Evolutionary conservation across 2,113 vertebrate genomes (phyloP).

Genomic region (Cyprinodon tularosa): DNA sequence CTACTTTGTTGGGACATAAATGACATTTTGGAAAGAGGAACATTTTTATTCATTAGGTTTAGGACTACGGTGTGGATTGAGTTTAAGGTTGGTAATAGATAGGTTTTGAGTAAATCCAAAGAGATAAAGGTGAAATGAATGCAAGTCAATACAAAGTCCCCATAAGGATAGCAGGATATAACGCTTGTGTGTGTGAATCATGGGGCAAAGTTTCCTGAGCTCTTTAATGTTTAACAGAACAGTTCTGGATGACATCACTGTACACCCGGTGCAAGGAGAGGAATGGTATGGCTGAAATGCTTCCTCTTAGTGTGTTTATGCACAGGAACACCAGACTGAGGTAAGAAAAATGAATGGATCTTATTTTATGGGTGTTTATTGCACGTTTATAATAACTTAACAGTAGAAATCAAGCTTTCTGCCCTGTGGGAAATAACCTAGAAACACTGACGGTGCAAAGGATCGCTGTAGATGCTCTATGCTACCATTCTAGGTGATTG

Average conservation of each 20-base stretch:
- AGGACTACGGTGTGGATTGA: too few relatives aligned
- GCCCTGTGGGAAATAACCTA: slow-evolving; percentile 15
- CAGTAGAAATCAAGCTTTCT: background rate
- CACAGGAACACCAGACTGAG: slow-evolving; percentile 41
- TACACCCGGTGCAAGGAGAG: slow-evolving; percentile 9
- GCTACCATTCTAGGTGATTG: background rate
- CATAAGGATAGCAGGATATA: too few relatives aligned
- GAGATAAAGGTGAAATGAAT: too few relatives aligned
- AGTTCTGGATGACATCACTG: slow-evolving; percentile 50
- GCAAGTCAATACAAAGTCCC: too few relatives aligned
- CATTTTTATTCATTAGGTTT: too few relatives aligned
- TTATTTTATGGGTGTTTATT: slow-evolving; percentile 1
- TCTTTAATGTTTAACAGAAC: slow-evolving; percentile 76
- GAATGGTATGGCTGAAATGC: slow-evolving; percentile 15
- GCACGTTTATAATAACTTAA: background rate
- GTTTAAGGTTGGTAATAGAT: too few relatives aligned
- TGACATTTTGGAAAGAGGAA: too few relatives aligned
- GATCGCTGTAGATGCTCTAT: background rate
- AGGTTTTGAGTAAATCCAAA: too few relatives aligned
- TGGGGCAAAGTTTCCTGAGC: slow-evolving; percentile 62
- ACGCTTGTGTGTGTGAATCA: slow-evolving; percentile 11
- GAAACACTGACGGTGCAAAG: slow-evolving; percentile 5
- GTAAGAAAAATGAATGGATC: slow-evolving; percentile 53
- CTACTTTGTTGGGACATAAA: too few relatives aligned
- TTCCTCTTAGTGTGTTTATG: slow-evolving; percentile 5